These are phyloP conservation scores for Neoascia interrupta DNA, from an alignment of 2,888 invertebrate genomes.

Conservation along the genomic window DNA sequence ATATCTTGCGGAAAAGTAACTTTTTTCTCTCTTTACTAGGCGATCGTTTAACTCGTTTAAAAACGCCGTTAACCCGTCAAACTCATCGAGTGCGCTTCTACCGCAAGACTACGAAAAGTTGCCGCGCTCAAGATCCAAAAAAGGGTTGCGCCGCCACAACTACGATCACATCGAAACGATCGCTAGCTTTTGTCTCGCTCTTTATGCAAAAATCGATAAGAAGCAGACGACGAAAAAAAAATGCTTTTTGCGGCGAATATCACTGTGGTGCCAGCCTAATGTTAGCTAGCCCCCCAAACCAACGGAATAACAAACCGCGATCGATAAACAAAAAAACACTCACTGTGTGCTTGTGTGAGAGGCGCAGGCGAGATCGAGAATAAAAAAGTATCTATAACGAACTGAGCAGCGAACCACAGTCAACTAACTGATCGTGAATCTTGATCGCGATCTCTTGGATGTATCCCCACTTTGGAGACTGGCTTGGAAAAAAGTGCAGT, in stretches of 20 bases:
- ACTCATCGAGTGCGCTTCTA: constrained; percentile 65
- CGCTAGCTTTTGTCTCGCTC: constrained; percentile 54
- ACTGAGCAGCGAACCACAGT: constrained; percentile 56
- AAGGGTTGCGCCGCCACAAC: constrained; percentile 63
- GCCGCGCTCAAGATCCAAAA: constrained; percentile 60
- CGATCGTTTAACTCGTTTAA: constrained; percentile 50
- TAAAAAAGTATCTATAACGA: constrained; percentile 54
- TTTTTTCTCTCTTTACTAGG: constrained; percentile 16
- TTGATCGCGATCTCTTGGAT: constrained; percentile 40
- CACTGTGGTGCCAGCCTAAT: constrained; percentile 53
- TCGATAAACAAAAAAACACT: constrained; percentile 3
- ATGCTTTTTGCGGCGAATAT: constrained; percentile 52
- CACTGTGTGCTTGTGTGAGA: constrained; percentile 12
- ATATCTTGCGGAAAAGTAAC: background rate
- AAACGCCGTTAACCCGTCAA: constrained; percentile 57
- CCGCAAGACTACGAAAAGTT: constrained; percentile 66
- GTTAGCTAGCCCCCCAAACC: constrained; percentile 24
- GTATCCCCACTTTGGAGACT: constrained; percentile 40
- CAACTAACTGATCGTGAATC: constrained; percentile 63
- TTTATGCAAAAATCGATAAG: constrained; percentile 31
- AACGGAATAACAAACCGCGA: background rate
- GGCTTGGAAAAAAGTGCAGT: constrained; percentile 44
- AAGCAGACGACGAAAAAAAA: constrained; percentile 2
- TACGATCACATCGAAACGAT: constrained; percentile 22
- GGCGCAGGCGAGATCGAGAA: constrained; percentile 30